phyloP scores from a whole-genome alignment of 2,888 invertebrate species.

The Vannuccia rotundouncinata region DNA sequence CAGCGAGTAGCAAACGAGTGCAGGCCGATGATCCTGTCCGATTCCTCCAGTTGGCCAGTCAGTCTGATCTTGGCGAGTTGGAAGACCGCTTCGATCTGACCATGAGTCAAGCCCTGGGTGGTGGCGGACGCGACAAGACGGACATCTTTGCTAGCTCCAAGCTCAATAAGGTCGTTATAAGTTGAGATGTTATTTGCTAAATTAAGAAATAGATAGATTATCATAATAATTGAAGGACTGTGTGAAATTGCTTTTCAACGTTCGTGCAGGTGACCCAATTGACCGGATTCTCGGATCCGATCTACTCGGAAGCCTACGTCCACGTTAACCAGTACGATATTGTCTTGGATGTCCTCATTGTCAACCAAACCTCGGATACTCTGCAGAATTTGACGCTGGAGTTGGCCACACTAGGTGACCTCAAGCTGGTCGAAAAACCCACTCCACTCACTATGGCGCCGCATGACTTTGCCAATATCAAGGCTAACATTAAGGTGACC shows the following conservation, averaged over 20 bases:
- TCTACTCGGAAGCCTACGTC: constrained; percentile 98
- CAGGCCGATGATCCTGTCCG: constrained; percentile 78
- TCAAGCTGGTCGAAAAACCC: constrained; percentile 95
- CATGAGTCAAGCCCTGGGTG: constrained; percentile 75
- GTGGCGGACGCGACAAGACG: constrained; percentile 57
- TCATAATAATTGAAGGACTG: no score
- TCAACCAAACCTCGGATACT: constrained; percentile 89
- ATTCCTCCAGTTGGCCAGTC: constrained; percentile 68
- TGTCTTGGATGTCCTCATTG: constrained; percentile 87
- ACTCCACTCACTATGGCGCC: constrained; percentile 89
- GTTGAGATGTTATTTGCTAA: no score
- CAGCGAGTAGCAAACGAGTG: constrained; percentile 50
- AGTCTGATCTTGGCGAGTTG: constrained; percentile 60
- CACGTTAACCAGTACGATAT: constrained; percentile 85
- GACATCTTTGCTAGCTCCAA: constrained; percentile 60
- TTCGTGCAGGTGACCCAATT: constrained; percentile 70
- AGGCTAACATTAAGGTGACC: constrained; percentile 80
- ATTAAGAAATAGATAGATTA: no score
- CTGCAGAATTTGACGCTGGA: constrained; percentile 95
- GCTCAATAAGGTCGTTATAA: constrained; percentile 59
- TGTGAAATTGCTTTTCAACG: no score
- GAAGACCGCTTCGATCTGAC: constrained; percentile 85
- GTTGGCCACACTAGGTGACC: constrained; percentile 75
- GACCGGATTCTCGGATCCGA: constrained; percentile 97
- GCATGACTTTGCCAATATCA: constrained; percentile 92